A percentile compares a stretch with the other conserved stretches of the same genome.
Evolutionary conservation across 2,113 vertebrate genomes (phyloP).

Genomic region (Erythrolamprus reginae): DNA sequence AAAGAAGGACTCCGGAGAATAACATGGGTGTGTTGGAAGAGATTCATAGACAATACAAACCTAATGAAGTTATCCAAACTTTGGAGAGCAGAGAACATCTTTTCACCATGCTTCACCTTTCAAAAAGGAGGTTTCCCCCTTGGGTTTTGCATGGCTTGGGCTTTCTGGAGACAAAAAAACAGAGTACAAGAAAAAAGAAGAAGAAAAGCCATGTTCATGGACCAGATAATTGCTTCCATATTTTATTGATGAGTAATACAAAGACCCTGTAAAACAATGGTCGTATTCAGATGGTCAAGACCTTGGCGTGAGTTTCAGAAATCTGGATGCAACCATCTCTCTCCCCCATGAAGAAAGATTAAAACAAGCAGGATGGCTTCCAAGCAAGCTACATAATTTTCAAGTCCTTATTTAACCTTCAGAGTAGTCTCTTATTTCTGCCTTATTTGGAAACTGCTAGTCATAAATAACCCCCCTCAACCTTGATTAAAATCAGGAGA

Average conservation of each 20-base stretch:
- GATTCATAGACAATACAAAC: slow-evolving; percentile 34
- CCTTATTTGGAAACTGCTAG: background rate
- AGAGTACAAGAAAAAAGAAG: background rate
- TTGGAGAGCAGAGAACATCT: slow-evolving; percentile 5
- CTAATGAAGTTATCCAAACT: slow-evolving; percentile 31
- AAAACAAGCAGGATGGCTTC: background rate
- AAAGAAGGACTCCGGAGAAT: background rate
- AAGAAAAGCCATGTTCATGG: slow-evolving; percentile 6
- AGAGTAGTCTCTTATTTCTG: background rate
- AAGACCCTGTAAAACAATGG: slow-evolving; percentile 41
- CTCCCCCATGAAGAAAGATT: too few relatives aligned
- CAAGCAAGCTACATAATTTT: background rate
- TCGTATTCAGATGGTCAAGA: background rate
- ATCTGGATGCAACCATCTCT: background rate
- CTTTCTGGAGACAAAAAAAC: slow-evolving; percentile 22
- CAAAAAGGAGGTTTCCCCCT: slow-evolving; percentile 21
- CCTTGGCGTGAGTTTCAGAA: background rate
- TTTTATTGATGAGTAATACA: slow-evolving; percentile 16
- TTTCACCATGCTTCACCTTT: background rate
- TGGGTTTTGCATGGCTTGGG: slow-evolving; percentile 43
- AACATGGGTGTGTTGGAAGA: slow-evolving; percentile 12
- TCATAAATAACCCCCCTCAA: background rate
- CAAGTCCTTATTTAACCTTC: background rate
- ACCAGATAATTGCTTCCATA: slow-evolving; percentile 62
- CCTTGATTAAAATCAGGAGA: background rate